Conservation (phyloP, 1,140 invertebrate genomes). For the Amyelois transitella region DNA sequence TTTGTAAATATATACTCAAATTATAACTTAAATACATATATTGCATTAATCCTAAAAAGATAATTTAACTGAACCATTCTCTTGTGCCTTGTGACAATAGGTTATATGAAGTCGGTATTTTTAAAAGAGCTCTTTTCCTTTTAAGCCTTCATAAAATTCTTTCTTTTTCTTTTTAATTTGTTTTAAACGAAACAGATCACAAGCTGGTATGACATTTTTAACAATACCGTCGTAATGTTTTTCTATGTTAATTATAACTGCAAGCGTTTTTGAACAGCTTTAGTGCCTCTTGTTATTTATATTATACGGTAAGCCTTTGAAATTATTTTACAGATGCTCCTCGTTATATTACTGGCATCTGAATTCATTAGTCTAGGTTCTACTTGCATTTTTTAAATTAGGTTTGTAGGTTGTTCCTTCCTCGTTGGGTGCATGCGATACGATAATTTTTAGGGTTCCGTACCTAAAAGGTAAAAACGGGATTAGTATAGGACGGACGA, state of each 20-base stretch:
- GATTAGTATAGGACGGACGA: no score
- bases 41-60: no score
- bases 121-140: constrained; percentile 46
- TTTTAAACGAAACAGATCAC: constrained; percentile 66
- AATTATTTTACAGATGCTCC: constrained; percentile 29
- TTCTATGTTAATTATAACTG: constrained; percentile 67
- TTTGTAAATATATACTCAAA: no score
- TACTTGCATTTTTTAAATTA: no score
- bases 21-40: no score
- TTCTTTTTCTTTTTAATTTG: constrained; percentile 58
- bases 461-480: no score
- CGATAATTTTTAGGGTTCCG: no score
- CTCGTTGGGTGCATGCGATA: no score
- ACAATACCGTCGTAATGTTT: constrained; percentile 70
- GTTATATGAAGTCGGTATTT: constrained; percentile 52
- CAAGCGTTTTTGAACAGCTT: constrained; percentile 44
- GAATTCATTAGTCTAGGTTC: no score
- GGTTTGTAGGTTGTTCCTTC: no score
- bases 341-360: constrained; percentile 37
- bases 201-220: constrained; percentile 70
- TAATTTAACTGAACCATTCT: background rate
- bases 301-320: constrained; percentile 39
- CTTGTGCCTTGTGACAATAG: constrained; percentile 1
- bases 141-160: constrained; percentile 23
- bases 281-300: constrained; percentile 34